phyloP scores from a whole-genome alignment of 2,888 invertebrate species.

The Tipula helvola region DNA sequence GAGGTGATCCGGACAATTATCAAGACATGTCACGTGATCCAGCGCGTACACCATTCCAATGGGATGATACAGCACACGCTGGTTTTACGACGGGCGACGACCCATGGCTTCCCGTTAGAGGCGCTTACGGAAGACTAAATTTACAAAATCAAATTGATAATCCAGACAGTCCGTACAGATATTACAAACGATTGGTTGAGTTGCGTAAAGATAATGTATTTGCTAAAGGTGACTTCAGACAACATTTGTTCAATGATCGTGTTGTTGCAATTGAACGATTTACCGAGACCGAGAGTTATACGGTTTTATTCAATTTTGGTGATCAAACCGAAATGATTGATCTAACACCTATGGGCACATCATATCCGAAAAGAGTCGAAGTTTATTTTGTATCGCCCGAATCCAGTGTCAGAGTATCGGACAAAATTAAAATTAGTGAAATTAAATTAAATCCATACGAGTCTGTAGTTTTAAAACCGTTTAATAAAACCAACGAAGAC shows the following conservation, averaged over 20 bases:
- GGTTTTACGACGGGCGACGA: conserved; percentile 41
- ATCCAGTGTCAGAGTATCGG: neutral
- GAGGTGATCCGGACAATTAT: conserved; percentile 34
- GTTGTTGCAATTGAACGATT: neutral
- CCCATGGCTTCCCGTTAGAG: conserved; percentile 61
- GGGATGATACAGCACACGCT: conserved; percentile 42
- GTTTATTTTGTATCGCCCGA: neutral
- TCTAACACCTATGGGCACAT: neutral
- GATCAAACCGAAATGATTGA: neutral
- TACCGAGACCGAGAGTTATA: neutral
- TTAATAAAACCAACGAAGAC: neutral
- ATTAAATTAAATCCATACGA: conserved; percentile 11
- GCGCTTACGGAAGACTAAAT: conserved; percentile 45
- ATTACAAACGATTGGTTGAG: conserved; percentile 44
- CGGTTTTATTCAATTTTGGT: neutral
- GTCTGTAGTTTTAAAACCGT: neutral
- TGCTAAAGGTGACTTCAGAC: conserved; percentile 34
- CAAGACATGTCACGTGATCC: conserved; percentile 57
- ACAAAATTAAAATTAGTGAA: neutral
- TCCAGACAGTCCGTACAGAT: conserved; percentile 44
- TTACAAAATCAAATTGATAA: conserved; percentile 38
- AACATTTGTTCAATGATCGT: neutral
- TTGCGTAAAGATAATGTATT: conserved; percentile 34
- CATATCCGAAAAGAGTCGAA: neutral
- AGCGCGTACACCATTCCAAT: conserved; percentile 69